phyloP scores from a whole-genome alignment of 2,113 vertebrate species.

The Formicarius rufipectus region DNA sequence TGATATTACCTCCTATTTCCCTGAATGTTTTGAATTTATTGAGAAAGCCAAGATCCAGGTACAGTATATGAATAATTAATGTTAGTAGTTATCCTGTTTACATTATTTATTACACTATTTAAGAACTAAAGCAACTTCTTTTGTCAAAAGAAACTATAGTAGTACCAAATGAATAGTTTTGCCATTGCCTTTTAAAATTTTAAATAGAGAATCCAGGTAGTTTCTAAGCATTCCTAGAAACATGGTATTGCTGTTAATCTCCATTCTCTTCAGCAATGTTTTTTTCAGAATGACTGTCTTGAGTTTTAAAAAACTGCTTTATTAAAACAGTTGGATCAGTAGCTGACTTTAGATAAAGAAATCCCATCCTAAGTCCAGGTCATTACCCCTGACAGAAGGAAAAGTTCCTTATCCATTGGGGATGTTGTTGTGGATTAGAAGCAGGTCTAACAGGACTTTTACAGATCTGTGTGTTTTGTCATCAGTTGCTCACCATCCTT shows the following conservation, averaged over 20 bases:
- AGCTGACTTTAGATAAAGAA: not conserved
- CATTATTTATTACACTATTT: not conserved
- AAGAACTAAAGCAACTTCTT: not conserved
- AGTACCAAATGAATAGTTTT: not conserved
- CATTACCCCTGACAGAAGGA: not conserved
- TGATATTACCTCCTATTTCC: constrained; percentile 83
- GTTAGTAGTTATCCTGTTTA: not conserved
- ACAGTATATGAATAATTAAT: not conserved
- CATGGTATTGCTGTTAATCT: not conserved
- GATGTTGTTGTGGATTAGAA: not conserved
- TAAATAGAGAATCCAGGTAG: not conserved
- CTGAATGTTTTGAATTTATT: constrained; percentile 92
- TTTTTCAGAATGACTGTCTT: not conserved
- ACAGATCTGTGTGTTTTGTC: not conserved
- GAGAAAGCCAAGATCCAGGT: constrained; percentile 86
- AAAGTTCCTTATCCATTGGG: not conserved
- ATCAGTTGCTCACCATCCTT: not conserved
- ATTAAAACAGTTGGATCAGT: not conserved
- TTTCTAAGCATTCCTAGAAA: not conserved
- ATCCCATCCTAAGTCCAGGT: not conserved
- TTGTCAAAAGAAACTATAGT: not conserved
- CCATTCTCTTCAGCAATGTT: not conserved
- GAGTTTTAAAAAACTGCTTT: not conserved
- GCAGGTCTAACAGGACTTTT: not conserved
- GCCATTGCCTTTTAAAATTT: not conserved